A percentile compares a stretch with the other conserved stretches of the same genome.
These are phyloP conservation scores for Crocuta crocuta DNA, from an alignment of 2,113 vertebrate species.

Conservation along the genomic window DNA sequence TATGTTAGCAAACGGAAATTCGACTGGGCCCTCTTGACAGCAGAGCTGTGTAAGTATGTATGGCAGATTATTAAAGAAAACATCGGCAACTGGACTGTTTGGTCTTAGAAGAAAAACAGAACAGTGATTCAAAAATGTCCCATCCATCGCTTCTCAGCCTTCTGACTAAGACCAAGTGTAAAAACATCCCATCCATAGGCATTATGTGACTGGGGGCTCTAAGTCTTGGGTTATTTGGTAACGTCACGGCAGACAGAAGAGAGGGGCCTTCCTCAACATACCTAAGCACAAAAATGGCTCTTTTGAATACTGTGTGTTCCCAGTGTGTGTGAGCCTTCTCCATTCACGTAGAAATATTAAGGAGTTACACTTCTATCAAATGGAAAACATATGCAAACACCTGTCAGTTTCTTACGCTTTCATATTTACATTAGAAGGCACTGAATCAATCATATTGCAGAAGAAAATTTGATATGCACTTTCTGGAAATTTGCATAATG, in stretches of 20 bases:
- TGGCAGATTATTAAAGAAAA: neutral
- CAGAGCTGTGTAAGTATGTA: neutral
- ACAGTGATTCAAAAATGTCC: neutral
- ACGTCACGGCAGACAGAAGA: neutral
- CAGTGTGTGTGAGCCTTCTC: neutral
- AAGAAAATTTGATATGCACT: slow-evolving; percentile 65
- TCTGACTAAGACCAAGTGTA: no score
- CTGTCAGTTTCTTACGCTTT: slow-evolving; percentile 53
- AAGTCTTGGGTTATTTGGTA: neutral
- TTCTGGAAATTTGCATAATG: slow-evolving; percentile 67
- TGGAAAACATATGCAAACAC: slow-evolving; percentile 61
- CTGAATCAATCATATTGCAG: slow-evolving; percentile 62
- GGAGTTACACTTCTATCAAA: slow-evolving; percentile 65
- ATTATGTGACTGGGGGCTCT: neutral
- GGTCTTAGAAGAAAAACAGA: slow-evolving; percentile 30
- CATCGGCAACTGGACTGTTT: neutral
- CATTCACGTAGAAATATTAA: slow-evolving; percentile 6
- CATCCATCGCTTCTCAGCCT: neutral
- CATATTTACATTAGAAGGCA: slow-evolving; percentile 65
- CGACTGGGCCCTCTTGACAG: neutral
- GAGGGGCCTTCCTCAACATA: neutral
- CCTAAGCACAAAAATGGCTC: neutral
- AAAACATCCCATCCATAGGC: neutral
- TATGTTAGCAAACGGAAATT: slow-evolving; percentile 8
- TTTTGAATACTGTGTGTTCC: neutral